phyloP scores from a whole-genome alignment of 2,888 invertebrate species.

The Dinocampus coccinellae region DNA sequence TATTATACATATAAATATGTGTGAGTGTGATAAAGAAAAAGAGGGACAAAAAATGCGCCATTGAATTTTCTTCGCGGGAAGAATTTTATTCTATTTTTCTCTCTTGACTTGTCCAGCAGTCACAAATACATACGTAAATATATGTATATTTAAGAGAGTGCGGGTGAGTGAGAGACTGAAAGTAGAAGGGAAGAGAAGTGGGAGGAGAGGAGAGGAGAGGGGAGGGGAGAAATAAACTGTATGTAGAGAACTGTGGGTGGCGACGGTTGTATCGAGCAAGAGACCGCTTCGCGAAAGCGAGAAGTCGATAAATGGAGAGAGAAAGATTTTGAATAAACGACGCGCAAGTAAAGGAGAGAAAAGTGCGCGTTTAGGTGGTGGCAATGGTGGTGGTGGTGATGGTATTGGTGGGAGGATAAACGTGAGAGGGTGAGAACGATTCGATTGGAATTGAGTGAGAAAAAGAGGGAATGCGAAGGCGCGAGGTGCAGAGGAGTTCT shows the following conservation, averaged over 20 bases:
- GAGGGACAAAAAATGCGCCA: background rate
- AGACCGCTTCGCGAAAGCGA: conserved; percentile 29
- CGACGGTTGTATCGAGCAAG: conserved; percentile 41
- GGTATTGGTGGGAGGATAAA: conserved; percentile 20
- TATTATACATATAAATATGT: background rate
- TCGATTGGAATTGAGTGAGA: conserved; percentile 22
- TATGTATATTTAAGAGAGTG: background rate
- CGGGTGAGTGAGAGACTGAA: conserved; percentile 16
- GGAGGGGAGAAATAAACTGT: conserved; percentile 33
- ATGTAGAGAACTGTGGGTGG: conserved; percentile 40
- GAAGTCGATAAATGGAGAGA: conserved; percentile 39
- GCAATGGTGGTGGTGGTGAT: conserved; percentile 17
- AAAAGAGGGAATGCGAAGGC: conserved; percentile 45
- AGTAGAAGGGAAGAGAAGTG: no score
- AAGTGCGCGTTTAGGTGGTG: conserved; percentile 7
- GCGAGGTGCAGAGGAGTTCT: conserved; percentile 62
- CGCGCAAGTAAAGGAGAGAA: conserved; percentile 2
- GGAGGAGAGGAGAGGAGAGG: no score
- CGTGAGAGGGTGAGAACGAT: conserved; percentile 23
- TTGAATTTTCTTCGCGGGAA: background rate
- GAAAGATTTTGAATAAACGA: conserved; percentile 19
- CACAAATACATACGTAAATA: background rate
- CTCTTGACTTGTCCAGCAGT: background rate
- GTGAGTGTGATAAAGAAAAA: no score
- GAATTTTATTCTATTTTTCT: background rate